Evolutionary conservation across 1,140 invertebrate genomes (phyloP), one percentile per base, ranked within the genome.

Genomic region (Bombus haemorrhoidalis): DNA sequence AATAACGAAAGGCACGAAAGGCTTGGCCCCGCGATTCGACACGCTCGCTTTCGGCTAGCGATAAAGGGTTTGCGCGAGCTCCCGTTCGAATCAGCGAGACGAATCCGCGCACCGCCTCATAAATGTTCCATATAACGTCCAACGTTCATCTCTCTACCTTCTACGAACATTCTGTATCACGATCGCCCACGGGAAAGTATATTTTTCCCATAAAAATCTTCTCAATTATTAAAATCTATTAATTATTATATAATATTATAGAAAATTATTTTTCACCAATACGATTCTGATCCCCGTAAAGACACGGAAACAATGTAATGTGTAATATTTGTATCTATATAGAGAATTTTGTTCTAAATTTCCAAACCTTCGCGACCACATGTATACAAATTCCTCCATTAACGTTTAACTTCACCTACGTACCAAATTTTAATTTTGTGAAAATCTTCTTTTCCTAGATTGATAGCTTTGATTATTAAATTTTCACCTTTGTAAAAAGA

Each of bases 1-100:
- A 94, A 95, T 94, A 94, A 94, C 91, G 86, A 91, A 87, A 87
- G 91, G 90, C 90, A 91, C 90, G 91, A 91, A 93, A 94, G 86
- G 92, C 89, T 90, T 86, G 87, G 74, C 71, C 68, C 59, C n/a
- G 64, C 78, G 75, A 93, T 94, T 94, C 82, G 92, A 78, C 79
- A 83, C 92, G 93, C 92, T 92, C 85, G 91, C 92, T 93, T 93
- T 93, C 90, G 89, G 62, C 80, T 78, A 77, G 73, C 92, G 92
- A 93, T 92, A 94, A 94, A 93, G 93, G 92, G 92, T 93, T 93
- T 91, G 81, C 62, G 59, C 74, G 81, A 82, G 90, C 74, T 89
- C 90, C 91, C 86, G 86, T 91, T 89, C 53, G 83, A 89, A 94
- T 93, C 88, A 62, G 90, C 92, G 91, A 77, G 83, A 93, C 93